Conservation (phyloP, 2,797 vertebrate species). For the Leptatherina wallacei region DNA sequence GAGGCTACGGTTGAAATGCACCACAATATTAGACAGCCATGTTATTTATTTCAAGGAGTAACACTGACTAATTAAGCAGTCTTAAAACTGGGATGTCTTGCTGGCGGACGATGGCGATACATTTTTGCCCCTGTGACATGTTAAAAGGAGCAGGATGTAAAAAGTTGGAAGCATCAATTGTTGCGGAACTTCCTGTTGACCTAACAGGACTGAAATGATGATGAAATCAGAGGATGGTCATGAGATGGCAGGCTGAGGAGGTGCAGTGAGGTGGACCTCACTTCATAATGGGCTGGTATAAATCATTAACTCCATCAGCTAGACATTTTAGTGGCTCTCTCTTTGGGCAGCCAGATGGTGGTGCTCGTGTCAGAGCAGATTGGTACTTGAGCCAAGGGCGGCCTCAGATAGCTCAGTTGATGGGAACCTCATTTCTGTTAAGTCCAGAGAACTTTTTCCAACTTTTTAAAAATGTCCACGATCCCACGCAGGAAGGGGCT, state of each 20-base stretch:
- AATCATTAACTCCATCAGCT: slow-evolving; percentile 83
- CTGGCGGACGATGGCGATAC: slow-evolving; percentile 1
- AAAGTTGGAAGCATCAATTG: slow-evolving; percentile 16
- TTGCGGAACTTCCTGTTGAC: slow-evolving; percentile 40
- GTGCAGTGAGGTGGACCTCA: slow-evolving; percentile 52
- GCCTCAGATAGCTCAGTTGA: slow-evolving; percentile 67
- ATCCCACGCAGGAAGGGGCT: slow-evolving; percentile 14
- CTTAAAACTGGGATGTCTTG: neutral
- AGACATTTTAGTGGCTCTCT: slow-evolving; percentile 65
- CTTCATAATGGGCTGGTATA: slow-evolving; percentile 68
- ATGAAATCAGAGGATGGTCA: slow-evolving; percentile 49
- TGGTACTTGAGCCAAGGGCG: slow-evolving; percentile 24
- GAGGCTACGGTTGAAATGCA: slow-evolving; percentile 21
- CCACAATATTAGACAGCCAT: slow-evolving; percentile 7
- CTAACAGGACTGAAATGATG: slow-evolving; percentile 17
- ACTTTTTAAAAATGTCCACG: slow-evolving; percentile 29
- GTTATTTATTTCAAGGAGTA: slow-evolving; percentile 9
- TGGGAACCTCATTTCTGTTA: slow-evolving; percentile 46
- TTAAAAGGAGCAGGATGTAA: slow-evolving; percentile 19
- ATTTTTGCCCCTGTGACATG: slow-evolving; percentile 10
- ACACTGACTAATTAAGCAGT: neutral
- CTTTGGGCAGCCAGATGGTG: slow-evolving; percentile 76
- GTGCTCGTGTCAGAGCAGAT: slow-evolving; percentile 68
- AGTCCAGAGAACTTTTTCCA: neutral
- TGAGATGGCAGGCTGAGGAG: slow-evolving; percentile 31